Evolutionary conservation across 2,888 invertebrate genomes (phyloP).

Genomic region (Diogma glabrata): DNA sequence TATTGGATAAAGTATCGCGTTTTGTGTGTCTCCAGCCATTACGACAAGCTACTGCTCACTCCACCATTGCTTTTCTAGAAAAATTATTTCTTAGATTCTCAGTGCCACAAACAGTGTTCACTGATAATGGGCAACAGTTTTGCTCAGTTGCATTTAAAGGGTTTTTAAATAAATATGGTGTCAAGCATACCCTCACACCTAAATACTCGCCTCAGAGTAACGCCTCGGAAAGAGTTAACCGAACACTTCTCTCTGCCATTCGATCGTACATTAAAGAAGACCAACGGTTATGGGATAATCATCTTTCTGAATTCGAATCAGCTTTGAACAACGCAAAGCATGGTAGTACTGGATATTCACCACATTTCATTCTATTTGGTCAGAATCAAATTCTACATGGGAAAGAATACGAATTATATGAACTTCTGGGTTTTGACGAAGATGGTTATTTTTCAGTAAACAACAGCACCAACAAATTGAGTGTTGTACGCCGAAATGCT

Average conservation of each 20-base stretch:
- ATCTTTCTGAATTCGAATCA: not conserved
- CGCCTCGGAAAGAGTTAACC: not conserved
- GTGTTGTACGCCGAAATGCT: not conserved
- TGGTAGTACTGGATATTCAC: not conserved
- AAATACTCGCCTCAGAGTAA: slow-evolving; percentile 1
- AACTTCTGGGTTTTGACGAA: not conserved
- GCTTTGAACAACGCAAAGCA: not conserved
- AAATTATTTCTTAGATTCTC: not conserved
- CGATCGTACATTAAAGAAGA: not conserved
- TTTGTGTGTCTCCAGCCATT: not conserved
- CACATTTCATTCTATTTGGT: not conserved
- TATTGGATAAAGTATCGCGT: not conserved
- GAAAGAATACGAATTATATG: not conserved
- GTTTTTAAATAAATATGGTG: too few species aligned
- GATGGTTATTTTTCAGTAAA: not conserved
- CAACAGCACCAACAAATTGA: not conserved
- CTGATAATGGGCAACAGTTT: too few species aligned
- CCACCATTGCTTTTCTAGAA: not conserved
- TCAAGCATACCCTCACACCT: too few species aligned
- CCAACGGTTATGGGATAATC: not conserved
- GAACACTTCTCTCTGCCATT: not conserved
- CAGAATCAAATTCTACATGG: not conserved
- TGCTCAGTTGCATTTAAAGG: too few species aligned
- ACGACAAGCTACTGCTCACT: not conserved
- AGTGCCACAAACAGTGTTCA: not conserved